Percentiles rank a stretch among this genome's conserved stretches.
Conservation (phyloP, 2,797 vertebrate species). For the Lepilemur septentrionalis region DNA sequence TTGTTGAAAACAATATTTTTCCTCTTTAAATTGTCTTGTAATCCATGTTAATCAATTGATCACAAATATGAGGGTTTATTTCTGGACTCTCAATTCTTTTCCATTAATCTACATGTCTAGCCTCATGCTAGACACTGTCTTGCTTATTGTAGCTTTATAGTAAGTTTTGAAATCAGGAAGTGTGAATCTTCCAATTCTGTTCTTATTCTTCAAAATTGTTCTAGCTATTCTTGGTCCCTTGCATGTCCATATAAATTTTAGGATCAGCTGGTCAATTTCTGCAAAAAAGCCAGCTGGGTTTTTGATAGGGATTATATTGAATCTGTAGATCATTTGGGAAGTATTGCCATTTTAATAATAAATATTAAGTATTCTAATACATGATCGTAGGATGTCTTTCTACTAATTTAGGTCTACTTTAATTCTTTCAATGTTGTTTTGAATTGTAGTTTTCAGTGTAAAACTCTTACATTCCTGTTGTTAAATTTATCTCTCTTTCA, state of each 20-base stretch:
- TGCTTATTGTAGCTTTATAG: neutral
- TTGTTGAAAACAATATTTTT: neutral
- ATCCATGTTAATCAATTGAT: neutral
- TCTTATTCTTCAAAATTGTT: constrained; percentile 2
- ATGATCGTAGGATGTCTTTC: neutral
- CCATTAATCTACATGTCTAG: neutral
- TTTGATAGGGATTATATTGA: neutral
- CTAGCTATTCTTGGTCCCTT: neutral
- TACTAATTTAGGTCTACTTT: neutral
- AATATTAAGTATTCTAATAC: neutral
- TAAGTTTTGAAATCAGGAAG: neutral
- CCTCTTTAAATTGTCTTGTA: neutral
- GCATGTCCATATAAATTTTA: neutral
- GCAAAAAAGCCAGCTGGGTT: neutral
- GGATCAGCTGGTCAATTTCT: neutral
- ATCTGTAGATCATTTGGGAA: neutral
- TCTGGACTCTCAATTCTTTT: neutral
- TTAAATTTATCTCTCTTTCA: neutral
- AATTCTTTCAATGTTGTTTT: neutral
- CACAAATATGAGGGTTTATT: neutral
- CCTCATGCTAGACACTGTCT: neutral
- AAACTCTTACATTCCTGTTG: neutral
- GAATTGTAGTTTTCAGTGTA: neutral
- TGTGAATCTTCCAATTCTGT: neutral
- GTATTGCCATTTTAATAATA: neutral